Evolutionary conservation across 2,113 vertebrate species (phyloP).

Genomic region (Mormyrus lacerda): DNA sequence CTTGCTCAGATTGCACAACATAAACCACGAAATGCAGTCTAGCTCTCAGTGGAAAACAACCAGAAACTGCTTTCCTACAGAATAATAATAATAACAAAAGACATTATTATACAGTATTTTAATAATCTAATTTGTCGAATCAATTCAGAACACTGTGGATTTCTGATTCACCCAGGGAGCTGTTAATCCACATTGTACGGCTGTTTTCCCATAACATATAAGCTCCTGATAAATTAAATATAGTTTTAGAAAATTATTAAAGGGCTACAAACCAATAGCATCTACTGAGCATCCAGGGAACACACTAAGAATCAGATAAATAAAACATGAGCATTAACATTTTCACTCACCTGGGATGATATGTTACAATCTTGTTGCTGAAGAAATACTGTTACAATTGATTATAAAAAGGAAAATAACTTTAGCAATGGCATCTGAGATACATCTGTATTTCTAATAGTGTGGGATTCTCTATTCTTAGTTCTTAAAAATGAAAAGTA

Average conservation of each 20-base stretch:
- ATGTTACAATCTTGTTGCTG: neutral
- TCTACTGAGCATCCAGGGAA: neutral
- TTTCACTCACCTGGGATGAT: neutral
- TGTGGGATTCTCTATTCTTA: neutral
- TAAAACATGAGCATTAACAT: neutral
- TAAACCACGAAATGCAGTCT: neutral
- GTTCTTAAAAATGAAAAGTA: neutral
- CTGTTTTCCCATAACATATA: neutral
- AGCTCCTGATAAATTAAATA: constrained; percentile 1
- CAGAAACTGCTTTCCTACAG: neutral
- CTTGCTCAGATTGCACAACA: neutral
- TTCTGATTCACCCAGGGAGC: neutral
- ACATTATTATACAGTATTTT: neutral
- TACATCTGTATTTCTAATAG: neutral
- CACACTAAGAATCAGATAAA: neutral
- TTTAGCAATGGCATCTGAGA: neutral
- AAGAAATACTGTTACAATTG: neutral
- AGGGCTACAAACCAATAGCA: neutral
- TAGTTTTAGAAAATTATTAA: constrained; percentile 13
- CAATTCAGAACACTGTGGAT: neutral
- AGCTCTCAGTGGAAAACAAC: neutral
- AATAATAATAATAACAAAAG: neutral
- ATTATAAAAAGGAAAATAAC: neutral
- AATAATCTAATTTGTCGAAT: constrained; percentile 1
- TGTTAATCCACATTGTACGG: neutral